These are phyloP conservation scores for Ennomos erosarius DNA, from an alignment of 2,888 invertebrate genomes.

Conservation along the genomic window DNA sequence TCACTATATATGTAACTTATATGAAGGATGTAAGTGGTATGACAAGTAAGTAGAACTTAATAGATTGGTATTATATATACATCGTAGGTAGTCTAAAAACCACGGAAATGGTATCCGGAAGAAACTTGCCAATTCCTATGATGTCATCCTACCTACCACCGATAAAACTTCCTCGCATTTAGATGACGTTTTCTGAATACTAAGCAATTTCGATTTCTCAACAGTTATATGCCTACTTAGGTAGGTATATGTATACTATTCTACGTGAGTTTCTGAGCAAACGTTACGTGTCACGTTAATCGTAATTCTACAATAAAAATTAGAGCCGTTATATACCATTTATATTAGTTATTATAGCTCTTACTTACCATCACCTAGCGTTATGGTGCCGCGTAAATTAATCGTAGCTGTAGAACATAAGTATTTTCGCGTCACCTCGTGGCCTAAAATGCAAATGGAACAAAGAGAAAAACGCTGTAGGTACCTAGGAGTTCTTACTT, in stretches of 20 bases:
- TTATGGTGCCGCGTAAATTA: slow-evolving; percentile 47
- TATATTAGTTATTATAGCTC: too few species aligned
- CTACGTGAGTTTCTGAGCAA: slow-evolving; percentile 3
- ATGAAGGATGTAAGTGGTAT: too few species aligned
- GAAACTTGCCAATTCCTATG: slow-evolving; percentile 24
- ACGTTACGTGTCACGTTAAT: slow-evolving; percentile 15
- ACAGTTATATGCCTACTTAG: neutral
- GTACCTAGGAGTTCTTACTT: slow-evolving; percentile 48
- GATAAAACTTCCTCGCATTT: slow-evolving; percentile 29
- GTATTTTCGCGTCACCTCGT: slow-evolving; percentile 65
- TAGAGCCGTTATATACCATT: too few species aligned
- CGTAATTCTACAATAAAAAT: too few species aligned
- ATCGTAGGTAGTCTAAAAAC: slow-evolving; percentile 2
- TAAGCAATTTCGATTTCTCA: slow-evolving; percentile 15
- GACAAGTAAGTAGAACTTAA: too few species aligned
- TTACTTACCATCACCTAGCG: too few species aligned
- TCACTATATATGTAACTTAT: too few species aligned
- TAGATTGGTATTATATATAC: neutral
- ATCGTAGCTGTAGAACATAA: slow-evolving; percentile 53
- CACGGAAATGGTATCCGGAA: slow-evolving; percentile 26
- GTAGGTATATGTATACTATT: neutral
- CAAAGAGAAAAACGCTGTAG: slow-evolving; percentile 60
- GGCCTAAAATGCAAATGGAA: slow-evolving; percentile 79
- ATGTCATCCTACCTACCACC: slow-evolving; percentile 25
- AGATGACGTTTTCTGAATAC: slow-evolving; percentile 30